Evolutionary conservation across 2,888 invertebrate genomes (phyloP), one percentile per base, ranked within the genome.

Genomic region (Lasioglossum leucozonium): DNA sequence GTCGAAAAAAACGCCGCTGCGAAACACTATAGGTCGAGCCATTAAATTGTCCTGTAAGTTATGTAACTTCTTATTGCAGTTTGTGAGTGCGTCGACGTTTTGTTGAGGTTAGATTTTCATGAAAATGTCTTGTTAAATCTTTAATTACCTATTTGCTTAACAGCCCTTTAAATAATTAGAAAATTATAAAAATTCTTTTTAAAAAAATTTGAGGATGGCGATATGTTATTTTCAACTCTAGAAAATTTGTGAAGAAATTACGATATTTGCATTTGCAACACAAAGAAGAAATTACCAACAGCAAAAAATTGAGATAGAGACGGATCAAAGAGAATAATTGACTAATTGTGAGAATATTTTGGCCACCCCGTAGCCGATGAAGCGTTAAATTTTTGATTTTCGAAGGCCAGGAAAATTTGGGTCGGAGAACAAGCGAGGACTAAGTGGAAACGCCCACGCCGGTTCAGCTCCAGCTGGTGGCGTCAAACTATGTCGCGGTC

Each of bases 1-100:
- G 44, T 72, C 78, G 69, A 77, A 85, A 89, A 88, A 89, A 79
- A 86, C 75, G 30, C 37, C n/a, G 40, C 37, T n/a, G 34, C 4
- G 30, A 5, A 13, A 30, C 30, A 51, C 51, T n/a, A n/a, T n/a
- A 10, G 8, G n/a, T 51, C 51, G 10, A 51, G 8, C 22, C 10
- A 51, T 51, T 51, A 51, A 22, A 6, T 51, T 22, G 22, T 22
- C 0, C 22, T 51, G 22, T 22, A 22, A 51, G 51, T 22, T 51
- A 18, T 18, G 18, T 47, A 18, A 3, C 22, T 51, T 51, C 51
- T 51, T 51, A n/a, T 51, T 51, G 51, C 51, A 51, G 8, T 22
- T 51, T 0, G 8, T 8, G 44, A 16, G 44, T n/a, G 3, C 51
- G 51, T 51, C 47, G 47, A 51, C 10, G 51, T n/a, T 51, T 10